Percentiles rank a stretch among this genome's conserved stretches.
phyloP scores from a whole-genome alignment of 2,113 vertebrate genomes.

The Tetrax tetrax region DNA sequence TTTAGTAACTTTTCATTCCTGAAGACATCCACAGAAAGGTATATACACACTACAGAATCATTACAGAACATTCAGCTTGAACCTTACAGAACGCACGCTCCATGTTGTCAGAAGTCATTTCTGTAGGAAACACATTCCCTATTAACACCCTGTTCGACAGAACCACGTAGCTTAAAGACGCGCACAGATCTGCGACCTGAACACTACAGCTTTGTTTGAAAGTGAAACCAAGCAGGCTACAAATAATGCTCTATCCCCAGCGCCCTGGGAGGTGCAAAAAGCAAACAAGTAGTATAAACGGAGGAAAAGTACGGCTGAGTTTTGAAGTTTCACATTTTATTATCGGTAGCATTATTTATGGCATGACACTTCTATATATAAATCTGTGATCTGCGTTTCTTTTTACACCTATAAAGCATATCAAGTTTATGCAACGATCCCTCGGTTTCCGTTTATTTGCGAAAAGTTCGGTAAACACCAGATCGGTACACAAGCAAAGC shows the following conservation, averaged over 20 bases:
- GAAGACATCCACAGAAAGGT: neutral
- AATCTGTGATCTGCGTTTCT: neutral
- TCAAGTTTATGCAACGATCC: neutral
- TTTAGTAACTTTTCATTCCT: neutral
- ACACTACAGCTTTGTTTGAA: conserved; percentile 60
- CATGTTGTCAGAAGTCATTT: neutral
- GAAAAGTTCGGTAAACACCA: neutral
- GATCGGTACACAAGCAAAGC: neutral
- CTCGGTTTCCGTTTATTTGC: neutral
- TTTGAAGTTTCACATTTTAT: conserved; percentile 43
- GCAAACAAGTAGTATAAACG: neutral
- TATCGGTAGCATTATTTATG: conserved; percentile 34
- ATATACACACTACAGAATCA: neutral
- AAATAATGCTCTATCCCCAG: conserved; percentile 7
- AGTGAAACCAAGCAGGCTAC: conserved; percentile 55
- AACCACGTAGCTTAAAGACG: neutral
- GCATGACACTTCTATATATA: conserved; percentile 5
- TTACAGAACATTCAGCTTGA: neutral
- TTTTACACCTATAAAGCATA: neutral
- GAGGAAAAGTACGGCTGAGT: neutral
- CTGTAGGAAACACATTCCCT: neutral
- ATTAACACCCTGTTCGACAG: neutral
- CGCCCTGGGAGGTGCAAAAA: neutral
- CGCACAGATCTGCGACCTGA: neutral
- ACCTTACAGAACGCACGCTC: neutral